Evolutionary conservation across 2,797 vertebrate genomes (phyloP).

Genomic region (Mareca strepera): DNA sequence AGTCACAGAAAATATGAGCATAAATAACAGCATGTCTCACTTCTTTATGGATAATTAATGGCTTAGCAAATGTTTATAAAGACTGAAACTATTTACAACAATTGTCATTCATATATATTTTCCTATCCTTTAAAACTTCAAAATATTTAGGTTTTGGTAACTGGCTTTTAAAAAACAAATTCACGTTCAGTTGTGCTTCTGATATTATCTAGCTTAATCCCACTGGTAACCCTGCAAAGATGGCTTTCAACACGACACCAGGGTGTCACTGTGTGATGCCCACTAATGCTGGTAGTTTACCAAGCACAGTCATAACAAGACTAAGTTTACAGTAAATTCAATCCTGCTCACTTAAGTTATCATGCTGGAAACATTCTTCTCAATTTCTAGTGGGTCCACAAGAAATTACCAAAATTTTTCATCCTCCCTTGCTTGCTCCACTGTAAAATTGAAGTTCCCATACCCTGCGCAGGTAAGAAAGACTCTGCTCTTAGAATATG

Average conservation of each 20-base stretch:
- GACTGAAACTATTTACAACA: constrained; percentile 6
- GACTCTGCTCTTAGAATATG: neutral
- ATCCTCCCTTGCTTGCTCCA: neutral
- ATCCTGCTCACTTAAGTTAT: neutral
- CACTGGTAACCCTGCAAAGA: neutral
- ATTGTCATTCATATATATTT: neutral
- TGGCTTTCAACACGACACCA: neutral
- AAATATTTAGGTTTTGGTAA: neutral
- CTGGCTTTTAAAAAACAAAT: neutral
- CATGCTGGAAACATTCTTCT: neutral
- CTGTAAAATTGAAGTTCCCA: neutral
- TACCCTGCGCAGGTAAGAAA: neutral
- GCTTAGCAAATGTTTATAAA: constrained; percentile 23
- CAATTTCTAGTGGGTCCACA: neutral
- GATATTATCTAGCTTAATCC: neutral
- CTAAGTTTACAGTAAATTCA: constrained; percentile 6
- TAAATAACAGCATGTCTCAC: constrained; percentile 51
- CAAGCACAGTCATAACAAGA: neutral
- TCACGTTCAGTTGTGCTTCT: neutral
- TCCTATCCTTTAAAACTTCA: neutral
- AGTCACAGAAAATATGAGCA: constrained; percentile 22
- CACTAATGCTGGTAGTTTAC: neutral
- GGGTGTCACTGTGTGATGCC: neutral
- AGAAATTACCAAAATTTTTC: neutral
- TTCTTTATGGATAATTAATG: constrained; percentile 3